phyloP scores from a whole-genome alignment of 2,797 vertebrate species.

The Aratinga solstitialis region DNA sequence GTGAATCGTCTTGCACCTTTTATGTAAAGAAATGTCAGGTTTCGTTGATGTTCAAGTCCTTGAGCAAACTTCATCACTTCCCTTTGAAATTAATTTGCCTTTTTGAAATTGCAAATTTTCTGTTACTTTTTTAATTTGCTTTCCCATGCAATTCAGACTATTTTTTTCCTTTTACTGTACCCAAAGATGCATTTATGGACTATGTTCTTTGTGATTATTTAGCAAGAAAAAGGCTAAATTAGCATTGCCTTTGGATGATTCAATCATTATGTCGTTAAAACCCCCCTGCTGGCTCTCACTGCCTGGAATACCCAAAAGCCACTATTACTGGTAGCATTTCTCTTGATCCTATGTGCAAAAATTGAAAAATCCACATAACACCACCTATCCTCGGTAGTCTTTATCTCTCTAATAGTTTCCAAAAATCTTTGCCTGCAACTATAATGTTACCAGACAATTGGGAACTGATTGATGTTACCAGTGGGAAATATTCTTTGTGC shows the following conservation, averaged over 20 bases:
- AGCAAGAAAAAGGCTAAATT: background rate
- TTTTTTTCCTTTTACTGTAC: background rate
- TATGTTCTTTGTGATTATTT: background rate
- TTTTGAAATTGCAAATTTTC: background rate
- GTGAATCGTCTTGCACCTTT: background rate
- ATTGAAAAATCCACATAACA: background rate
- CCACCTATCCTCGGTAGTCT: background rate
- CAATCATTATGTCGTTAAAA: background rate
- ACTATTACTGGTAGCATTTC: background rate
- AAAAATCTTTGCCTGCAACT: background rate
- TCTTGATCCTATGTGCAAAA: background rate
- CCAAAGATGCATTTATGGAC: background rate
- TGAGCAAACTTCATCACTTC: background rate
- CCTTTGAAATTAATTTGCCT: constrained; percentile 1
- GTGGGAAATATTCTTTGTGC: background rate
- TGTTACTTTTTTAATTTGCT: background rate
- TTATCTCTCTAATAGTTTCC: background rate
- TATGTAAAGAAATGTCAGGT: background rate
- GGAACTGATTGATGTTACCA: background rate
- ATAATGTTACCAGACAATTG: background rate
- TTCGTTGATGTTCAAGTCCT: background rate
- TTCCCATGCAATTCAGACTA: background rate
- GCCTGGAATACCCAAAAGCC: background rate
- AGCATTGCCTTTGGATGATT: background rate
- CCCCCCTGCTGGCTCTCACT: background rate